Evolutionary conservation across 1,140 invertebrate species (phyloP), one percentile per base, ranked within the genome.

Genomic region (Pentalonia nigronervosa): DNA sequence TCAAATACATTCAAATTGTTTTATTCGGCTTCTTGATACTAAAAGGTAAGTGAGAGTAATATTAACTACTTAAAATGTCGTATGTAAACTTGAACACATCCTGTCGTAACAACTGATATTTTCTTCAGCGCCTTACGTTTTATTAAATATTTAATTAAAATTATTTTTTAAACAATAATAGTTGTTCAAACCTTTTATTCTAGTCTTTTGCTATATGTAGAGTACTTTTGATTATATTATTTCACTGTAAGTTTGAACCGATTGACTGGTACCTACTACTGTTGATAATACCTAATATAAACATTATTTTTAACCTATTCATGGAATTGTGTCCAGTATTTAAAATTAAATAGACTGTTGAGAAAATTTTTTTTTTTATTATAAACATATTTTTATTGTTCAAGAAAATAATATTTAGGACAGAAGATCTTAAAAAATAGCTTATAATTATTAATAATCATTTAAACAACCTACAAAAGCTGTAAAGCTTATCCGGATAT

Each of bases 41-140:
- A 67, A 90, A 67, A 60, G 89, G 89, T 90, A 90, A 90, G 89
- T 36, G 48, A 87, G 23, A 8, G 17, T 53, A 53, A 36, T 34
- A 36, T 48, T 17, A 48, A 34, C 9, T 87, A 48, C 30, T 87
- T 87, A 20, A 83, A 20, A 67, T 67, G 23, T 30, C 25, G 30
- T 23, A 9, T 30, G 11, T 84, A 45, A 45, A 84, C 11, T 41
- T 45, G 47, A 87, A n/a, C 30, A 67, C 30, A 67, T 30, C 9
- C 30, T n/a, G 11, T 4, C 30, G 30, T 67, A n/a, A 67, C 11
- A n/a, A 17, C 11, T 17, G 30, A n/a, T 67, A n/a, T 67, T 67
- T 67, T n/a, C 14, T 67, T 67, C 14, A n/a, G 0, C 14, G 14
- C 11, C 30, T 17, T 17, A n/a, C 30, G 3, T 17, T 6, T 14